Base-by-base conservation (phyloP, 2,797 vertebrate genomes). In the Cossypha niveicapilla region DNA sequence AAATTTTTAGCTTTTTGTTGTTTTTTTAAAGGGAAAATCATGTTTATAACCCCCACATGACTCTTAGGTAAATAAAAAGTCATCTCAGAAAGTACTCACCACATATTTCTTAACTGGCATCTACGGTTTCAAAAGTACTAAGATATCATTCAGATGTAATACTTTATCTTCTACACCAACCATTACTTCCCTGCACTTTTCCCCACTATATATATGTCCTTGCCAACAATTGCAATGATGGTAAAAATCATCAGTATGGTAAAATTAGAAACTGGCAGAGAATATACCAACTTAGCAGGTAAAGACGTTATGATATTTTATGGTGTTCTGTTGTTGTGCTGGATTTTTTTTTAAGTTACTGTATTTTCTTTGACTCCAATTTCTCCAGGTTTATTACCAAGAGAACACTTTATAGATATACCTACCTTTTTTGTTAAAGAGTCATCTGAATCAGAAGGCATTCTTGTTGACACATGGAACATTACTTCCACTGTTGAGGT, bases 391-490 rank as follows among this genome's bases (percentile, higher is more conserved):
- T 90, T 92, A 72, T 48, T 65, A 62, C 6, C 45, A 88, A 88
- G 42, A 57, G 9, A 65, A 94, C 73, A 8, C 13, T 66, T 77
- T 79, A 71, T 56, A 67, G 70, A 61, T 88, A 73, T 35, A 92
- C 91, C 71, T 96, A 99, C 99, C 98, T 99, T 99, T 98, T 99
- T 99, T 94, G 99, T 99, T 96, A 99, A 97, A 90, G 99, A 99
- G 94, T 99, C 99, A 97, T 99, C 99, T 44, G 99, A 99, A 97
- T 99, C 99, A 39, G 99, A 99, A 87, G 99, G 99, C 99, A 99
- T 99, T 97, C 99, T 98, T 54, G 99, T 99, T 94, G 99, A 99
- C 28, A 99, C 99, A 57, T 99, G 99, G 97, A 99, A 99, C 98
- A 99, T 98, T 73, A 99, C 99, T 98, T 99, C 99, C 17, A 99